Evolutionary conservation across 2,888 invertebrate species (phyloP).

Genomic region (Phortica okadai): DNA sequence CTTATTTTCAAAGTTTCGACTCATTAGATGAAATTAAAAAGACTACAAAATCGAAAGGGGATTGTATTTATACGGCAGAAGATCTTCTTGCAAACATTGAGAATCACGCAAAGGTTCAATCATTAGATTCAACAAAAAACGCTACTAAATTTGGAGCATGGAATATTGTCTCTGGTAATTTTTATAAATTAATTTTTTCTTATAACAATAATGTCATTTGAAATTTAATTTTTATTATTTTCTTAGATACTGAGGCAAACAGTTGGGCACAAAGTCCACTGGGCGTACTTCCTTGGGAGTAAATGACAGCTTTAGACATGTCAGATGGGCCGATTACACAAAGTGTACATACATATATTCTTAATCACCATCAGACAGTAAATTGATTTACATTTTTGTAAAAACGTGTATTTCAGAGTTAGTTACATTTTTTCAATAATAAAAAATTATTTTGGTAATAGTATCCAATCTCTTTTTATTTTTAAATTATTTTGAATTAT

Average conservation of each 20-base stretch:
- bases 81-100: constrained; percentile 49
- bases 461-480: no score
- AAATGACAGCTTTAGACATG: constrained; percentile 14
- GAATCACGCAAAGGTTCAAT: constrained; percentile 4
- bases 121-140: neutral
- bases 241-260: constrained; percentile 55
- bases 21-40: neutral
- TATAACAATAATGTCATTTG: no score
- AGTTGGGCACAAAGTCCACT: constrained; percentile 71
- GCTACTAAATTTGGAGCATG: constrained; percentile 61
- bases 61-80: constrained; percentile 48
- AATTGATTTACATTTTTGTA: no score
- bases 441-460: no score
- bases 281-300: constrained; percentile 70
- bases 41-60: constrained; percentile 22
- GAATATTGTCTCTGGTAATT: constrained; percentile 63
- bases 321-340: no score
- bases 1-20: constrained; percentile 33
- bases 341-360: no score
- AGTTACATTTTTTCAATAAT: no score
- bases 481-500: no score
- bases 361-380: no score
- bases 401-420: no score
- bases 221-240: constrained; percentile 22
- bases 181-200: no score